These are phyloP conservation scores for Toxostoma redivivum DNA, from an alignment of 2,113 vertebrate species.

Conservation along the genomic window DNA sequence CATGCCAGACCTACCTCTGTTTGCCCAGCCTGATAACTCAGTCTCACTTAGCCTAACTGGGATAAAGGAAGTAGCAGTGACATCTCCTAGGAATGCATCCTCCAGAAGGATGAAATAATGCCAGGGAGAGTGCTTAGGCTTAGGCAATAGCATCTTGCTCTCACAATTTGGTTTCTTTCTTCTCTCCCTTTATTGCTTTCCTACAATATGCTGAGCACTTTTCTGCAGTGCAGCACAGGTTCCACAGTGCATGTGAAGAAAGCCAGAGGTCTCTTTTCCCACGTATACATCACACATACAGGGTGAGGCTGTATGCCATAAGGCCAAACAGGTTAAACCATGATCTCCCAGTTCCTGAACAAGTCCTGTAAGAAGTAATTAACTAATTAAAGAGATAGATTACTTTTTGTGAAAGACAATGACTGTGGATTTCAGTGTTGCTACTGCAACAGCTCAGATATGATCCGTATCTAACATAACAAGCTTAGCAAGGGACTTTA, in stretches of 20 bases:
- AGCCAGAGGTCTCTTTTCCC: neutral
- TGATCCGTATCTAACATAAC: neutral
- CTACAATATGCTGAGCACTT: neutral
- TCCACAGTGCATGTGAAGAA: neutral
- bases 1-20: neutral
- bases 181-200: neutral
- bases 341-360: neutral
- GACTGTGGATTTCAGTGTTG: neutral
- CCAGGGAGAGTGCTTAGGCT: neutral
- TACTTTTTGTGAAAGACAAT: neutral
- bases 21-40: neutral
- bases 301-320: accelerated
- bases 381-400: neutral
- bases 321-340: neutral
- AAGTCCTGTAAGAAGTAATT: neutral
- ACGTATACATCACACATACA: accelerated
- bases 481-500: neutral
- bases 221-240: neutral
- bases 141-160: neutral
- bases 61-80: neutral
- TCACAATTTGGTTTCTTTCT: neutral
- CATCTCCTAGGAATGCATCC: neutral
- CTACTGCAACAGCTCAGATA: neutral
- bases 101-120: neutral
- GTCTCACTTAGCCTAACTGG: neutral